A percentile compares a stretch with the other conserved stretches of the same genome.
Evolutionary conservation across 1,140 invertebrate species (phyloP).

Genomic region (Agrilus planipennis): DNA sequence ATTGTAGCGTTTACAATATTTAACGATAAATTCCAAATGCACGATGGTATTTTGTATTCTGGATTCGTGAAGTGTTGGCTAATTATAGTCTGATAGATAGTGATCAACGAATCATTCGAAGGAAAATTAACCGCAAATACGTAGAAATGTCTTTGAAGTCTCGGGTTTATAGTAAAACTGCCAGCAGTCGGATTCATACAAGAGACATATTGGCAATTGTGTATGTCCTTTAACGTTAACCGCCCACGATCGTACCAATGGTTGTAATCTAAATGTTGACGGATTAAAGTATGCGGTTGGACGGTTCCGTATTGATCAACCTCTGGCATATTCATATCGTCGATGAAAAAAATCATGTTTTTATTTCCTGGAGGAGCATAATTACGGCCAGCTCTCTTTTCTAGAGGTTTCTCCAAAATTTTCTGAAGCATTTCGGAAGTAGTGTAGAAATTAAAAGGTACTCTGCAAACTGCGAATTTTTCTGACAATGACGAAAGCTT

Average conservation of each 20-base stretch:
- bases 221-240: conserved; percentile 87
- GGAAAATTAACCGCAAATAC: conserved; percentile 93
- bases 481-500: conserved; percentile 74
- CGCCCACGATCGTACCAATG: conserved; percentile 93
- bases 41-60: conserved; percentile 60
- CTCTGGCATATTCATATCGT: conserved; percentile 98
- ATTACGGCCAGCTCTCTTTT: conserved; percentile 93
- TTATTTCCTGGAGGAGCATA: conserved; percentile 92
- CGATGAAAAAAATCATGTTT: conserved; percentile 90
- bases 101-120: conserved; percentile 68
- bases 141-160: conserved; percentile 86
- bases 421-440: conserved; percentile 93
- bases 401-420: conserved; percentile 88
- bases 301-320: conserved; percentile 88
- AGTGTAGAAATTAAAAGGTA: conserved; percentile 96
- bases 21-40: conserved; percentile 44
- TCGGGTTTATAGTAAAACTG: conserved; percentile 90
- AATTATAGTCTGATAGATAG: conserved; percentile 80
- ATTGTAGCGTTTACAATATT: conserved; percentile 73
- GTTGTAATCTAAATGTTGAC: conserved; percentile 89
- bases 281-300: conserved; percentile 88
- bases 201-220: conserved; percentile 92
- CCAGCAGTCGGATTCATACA: conserved; percentile 98
- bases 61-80: conserved; percentile 74
- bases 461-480: conserved; percentile 77